Evolutionary conservation across 2,888 invertebrate species (phyloP).

Genomic region (Athetis lepigone): DNA sequence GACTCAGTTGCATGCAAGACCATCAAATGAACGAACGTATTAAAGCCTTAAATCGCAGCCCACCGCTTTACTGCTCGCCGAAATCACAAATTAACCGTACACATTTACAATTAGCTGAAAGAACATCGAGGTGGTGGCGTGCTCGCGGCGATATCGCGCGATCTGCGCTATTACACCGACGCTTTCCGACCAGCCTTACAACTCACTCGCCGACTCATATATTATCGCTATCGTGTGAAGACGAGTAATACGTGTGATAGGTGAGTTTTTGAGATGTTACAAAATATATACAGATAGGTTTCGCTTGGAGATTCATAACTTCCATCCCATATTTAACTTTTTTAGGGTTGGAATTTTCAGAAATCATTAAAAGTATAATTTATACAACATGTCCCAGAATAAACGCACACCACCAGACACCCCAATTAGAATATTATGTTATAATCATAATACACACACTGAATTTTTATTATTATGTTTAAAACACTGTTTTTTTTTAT

Average conservation of each 20-base stretch:
- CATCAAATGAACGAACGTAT: conserved; percentile 31
- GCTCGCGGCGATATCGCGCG: conserved; percentile 62
- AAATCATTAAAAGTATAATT: no score
- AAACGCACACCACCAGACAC: no score
- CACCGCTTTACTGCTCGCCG: conserved; percentile 28
- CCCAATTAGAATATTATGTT: no score
- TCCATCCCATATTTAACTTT: no score
- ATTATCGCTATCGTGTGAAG: conserved; percentile 50
- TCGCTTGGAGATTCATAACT: no score
- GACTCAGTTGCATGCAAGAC: background rate
- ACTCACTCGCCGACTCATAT: conserved; percentile 70
- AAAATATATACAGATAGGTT: no score
- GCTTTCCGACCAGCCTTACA: conserved; percentile 65
- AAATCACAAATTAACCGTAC: conserved; percentile 59
- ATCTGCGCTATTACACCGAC: conserved; percentile 68
- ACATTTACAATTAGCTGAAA: conserved; percentile 50
- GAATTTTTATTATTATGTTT: no score
- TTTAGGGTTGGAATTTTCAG: no score
- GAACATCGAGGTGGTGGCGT: conserved; percentile 54
- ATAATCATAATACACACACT: no score
- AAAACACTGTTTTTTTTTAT: no score
- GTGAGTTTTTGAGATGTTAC: background rate
- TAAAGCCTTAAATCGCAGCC: conserved; percentile 43
- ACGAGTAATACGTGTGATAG: conserved; percentile 38
- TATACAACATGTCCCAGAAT: no score